Base-by-base conservation (phyloP, 2,888 invertebrate genomes). In the Euzophera pinguis region DNA sequence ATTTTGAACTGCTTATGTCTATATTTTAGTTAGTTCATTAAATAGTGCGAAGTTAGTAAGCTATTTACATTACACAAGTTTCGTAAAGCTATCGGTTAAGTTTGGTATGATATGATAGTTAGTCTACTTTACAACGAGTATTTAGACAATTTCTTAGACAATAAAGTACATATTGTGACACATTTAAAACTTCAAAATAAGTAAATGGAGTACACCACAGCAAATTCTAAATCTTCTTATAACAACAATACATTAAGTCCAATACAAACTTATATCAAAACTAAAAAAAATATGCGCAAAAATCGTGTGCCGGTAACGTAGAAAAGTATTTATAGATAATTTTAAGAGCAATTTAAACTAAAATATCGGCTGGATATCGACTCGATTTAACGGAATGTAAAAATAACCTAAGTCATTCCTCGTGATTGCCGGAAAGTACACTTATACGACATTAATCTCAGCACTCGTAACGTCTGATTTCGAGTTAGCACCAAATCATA, bases 21-120 rank as follows among this genome's bases (percentile, higher is more conserved):
- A 3, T 22, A 5, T 22, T 22, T 22, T 22, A 22, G 22, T 41
- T 41, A 41, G 32, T 45, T 45, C 3, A 10, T 32, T 45, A 45
- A 34, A 32, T 32, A 3, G 34, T 34, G 45, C 47, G 52, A 13
- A 39, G 53, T 53, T 57, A 54, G 50, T 52, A 53, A 13, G 51
- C 55, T 61, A 65, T 62, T 62, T 65, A 63, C 61, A 64, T 58
- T 53, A 16, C 27, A 29, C 43, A 16, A 57, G 55, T 57, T 8
- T 60, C 62, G 58, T 62, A 67, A 63, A 69, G 63, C 65, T 69
- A 70, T 54, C 53, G 61, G 58, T 65, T 72, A 61, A 72, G 76
- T 77, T 78, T 78, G 77, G 73, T 73, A 65, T 73, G 63, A 67
- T 72, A 75, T 63, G 64, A 63, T 49, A 58, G 57, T 58, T 57